A percentile compares a stretch with the other conserved stretches of the same genome.
Conservation (phyloP, 2,888 invertebrate genomes). For the Chloroclystis v-ata region DNA sequence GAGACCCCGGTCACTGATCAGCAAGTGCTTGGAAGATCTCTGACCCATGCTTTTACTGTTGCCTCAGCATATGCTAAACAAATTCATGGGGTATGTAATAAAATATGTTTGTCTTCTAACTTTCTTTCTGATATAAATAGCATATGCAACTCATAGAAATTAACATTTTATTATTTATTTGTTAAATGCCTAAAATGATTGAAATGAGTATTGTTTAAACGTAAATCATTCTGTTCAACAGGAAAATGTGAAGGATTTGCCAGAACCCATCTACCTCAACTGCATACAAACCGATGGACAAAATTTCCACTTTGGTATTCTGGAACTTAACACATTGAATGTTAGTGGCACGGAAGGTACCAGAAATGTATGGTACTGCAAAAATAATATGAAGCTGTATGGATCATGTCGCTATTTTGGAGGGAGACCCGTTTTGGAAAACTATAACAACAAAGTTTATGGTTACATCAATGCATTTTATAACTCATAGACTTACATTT, state of each 20-base stretch:
- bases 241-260: constrained; percentile 80
- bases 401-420: constrained; percentile 80
- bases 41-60: constrained; percentile 86
- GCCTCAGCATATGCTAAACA: constrained; percentile 88
- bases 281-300: constrained; percentile 89
- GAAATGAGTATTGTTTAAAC: too few species aligned
- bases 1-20: constrained; percentile 81
- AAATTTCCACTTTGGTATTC: constrained; percentile 87
- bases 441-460: constrained; percentile 88
- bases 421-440: constrained; percentile 82
- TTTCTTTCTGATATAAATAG: too few species aligned
- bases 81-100: constrained; percentile 81
- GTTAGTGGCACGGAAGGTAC: constrained; percentile 75
- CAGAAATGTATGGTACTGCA: constrained; percentile 90
- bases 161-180: too few species aligned
- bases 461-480: constrained; percentile 88
- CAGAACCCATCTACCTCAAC: constrained; percentile 89
- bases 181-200: too few species aligned
- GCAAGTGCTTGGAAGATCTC: constrained; percentile 83
- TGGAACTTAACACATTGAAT: constrained; percentile 90
- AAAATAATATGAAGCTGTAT: constrained; percentile 81
- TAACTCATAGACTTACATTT: constrained; percentile 71
- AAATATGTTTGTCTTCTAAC: too few species aligned
- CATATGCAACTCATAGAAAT: too few species aligned
- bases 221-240: constrained; percentile 51